Conservation (phyloP, 2,797 vertebrate genomes). For the Alfaro cultratus region DNA sequence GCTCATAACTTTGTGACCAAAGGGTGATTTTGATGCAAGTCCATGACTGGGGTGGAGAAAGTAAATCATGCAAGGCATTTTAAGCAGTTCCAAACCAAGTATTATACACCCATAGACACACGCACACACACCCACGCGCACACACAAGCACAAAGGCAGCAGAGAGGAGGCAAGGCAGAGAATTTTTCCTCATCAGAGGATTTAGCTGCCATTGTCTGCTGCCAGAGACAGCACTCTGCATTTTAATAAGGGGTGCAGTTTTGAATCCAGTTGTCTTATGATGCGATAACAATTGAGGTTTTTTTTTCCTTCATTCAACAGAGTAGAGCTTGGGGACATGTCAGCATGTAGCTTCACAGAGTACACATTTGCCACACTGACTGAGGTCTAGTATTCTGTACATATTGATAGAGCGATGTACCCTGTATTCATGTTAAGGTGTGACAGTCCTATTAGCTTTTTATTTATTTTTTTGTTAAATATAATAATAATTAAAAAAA, state of each 20-base stretch:
- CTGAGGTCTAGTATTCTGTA: conserved; percentile 16
- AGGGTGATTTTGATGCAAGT: conserved; percentile 36
- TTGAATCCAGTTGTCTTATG: conserved; percentile 51
- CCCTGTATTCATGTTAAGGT: conserved; percentile 5
- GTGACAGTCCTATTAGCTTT: neutral
- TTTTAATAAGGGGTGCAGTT: conserved; percentile 63
- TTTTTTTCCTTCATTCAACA: conserved; percentile 23
- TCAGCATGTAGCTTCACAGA: conserved; percentile 22
- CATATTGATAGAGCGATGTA: conserved; percentile 16
- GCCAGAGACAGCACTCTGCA: conserved; percentile 46
- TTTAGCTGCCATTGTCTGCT: conserved; percentile 65
- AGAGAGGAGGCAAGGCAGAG: conserved; percentile 38
- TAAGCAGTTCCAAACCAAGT: conserved; percentile 18
- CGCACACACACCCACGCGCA: conserved; percentile 11
- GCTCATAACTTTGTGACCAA: conserved; percentile 33
- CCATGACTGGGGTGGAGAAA: conserved; percentile 29
- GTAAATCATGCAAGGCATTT: conserved; percentile 48
- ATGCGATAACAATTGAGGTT: conserved; percentile 37
- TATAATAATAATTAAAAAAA: neutral
- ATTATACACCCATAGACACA: neutral
- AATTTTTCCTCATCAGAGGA: conserved; percentile 60
- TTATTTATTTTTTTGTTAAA: neutral
- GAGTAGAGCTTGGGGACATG: conserved; percentile 10
- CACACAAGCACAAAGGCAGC: conserved; percentile 21
- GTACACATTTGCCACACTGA: conserved; percentile 19